Evolutionary conservation across 2,888 invertebrate genomes (phyloP).

Genomic region (Drosophila nr. perissopoda): DNA sequence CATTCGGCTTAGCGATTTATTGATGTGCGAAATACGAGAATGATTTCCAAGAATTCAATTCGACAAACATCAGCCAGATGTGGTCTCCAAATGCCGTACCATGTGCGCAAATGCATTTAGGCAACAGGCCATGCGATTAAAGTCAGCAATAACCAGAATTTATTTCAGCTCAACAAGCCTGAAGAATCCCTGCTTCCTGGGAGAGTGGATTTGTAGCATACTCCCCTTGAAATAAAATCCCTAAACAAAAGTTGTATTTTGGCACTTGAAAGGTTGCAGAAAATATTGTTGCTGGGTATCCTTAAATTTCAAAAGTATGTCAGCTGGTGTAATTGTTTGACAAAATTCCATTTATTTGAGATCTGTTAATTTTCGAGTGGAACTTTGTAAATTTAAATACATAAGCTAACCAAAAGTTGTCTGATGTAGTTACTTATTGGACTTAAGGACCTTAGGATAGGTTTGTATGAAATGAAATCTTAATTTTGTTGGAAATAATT

Average conservation of each 20-base stretch:
- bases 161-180: neutral
- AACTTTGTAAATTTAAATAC: neutral
- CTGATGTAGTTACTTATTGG: neutral
- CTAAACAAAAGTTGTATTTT: neutral
- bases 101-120: slow-evolving; percentile 15
- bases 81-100: neutral
- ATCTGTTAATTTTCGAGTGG: neutral
- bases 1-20: slow-evolving; percentile 26
- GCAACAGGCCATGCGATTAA: neutral
- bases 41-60: slow-evolving; percentile 7
- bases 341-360: neutral
- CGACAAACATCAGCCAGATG: slow-evolving; percentile 12
- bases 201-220: neutral
- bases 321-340: neutral
- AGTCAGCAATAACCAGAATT: neutral
- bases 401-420: neutral
- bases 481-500: no score
- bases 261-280: neutral
- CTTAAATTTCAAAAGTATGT: neutral
- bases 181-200: neutral
- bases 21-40: slow-evolving; percentile 36
- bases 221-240: neutral
- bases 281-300: neutral
- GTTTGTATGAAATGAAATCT: neutral
- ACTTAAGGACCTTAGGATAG: no score